Conservation (phyloP, 2,888 invertebrate species). For the Drosophila kanekoi region DNA sequence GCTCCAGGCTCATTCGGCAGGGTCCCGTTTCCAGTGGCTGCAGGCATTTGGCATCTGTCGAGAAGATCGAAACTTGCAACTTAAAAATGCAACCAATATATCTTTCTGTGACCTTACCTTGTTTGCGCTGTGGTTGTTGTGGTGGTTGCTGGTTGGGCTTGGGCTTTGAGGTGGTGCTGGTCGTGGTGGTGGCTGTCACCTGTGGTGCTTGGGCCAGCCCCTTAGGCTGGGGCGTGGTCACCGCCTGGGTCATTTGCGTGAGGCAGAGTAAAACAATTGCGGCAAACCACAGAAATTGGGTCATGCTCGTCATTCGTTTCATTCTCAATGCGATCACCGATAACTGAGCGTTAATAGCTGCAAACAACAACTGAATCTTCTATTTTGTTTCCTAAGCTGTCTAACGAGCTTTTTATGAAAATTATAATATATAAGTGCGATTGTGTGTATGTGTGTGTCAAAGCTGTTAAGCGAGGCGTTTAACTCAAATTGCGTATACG, state of each 20-base stretch:
- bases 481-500: slow-evolving; percentile 62
- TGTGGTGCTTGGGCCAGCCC: slow-evolving; percentile 16
- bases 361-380: slow-evolving; percentile 59
- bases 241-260: slow-evolving; percentile 42
- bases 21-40: slow-evolving; percentile 80
- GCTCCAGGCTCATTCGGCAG: slow-evolving; percentile 80
- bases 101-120: slow-evolving; percentile 35
- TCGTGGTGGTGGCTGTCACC: slow-evolving; percentile 10
- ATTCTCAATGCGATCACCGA: slow-evolving; percentile 41
- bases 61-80: neutral
- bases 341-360: slow-evolving; percentile 60
- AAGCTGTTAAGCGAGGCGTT: slow-evolving; percentile 57
- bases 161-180: slow-evolving; percentile 10
- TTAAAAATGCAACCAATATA: neutral
- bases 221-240: slow-evolving; percentile 51
- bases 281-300: slow-evolving; percentile 56
- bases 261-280: slow-evolving; percentile 45
- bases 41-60: slow-evolving; percentile 77
- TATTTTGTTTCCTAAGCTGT: slow-evolving; percentile 23
- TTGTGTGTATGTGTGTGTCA: slow-evolving; percentile 22
- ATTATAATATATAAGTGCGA: slow-evolving; percentile 4
- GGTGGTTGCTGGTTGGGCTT: slow-evolving; percentile 14
- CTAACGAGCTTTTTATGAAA: slow-evolving; percentile 21
- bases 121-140: slow-evolving; percentile 24
- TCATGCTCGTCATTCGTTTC: slow-evolving; percentile 30